phyloP scores from a whole-genome alignment of 2,113 vertebrate genomes.

The Felis catus region DNA sequence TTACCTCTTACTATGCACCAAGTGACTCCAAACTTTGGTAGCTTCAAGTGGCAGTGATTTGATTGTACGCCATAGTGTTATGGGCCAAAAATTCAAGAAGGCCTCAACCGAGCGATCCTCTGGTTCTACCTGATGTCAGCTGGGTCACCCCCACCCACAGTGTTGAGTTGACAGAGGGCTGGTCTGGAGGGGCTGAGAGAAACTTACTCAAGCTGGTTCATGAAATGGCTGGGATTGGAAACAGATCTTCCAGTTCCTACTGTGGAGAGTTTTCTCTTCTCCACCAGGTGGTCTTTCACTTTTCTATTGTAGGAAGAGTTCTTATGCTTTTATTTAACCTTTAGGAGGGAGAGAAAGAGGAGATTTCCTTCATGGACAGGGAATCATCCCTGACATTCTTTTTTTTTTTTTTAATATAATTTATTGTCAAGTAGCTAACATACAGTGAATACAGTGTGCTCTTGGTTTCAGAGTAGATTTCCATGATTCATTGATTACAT shows the following conservation, averaged over 20 bases:
- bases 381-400: neutral
- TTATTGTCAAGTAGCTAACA: too few species aligned
- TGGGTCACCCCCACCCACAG: rapidly evolving
- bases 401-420: too few species aligned
- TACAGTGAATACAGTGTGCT: too few species aligned
- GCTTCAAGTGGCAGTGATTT: neutral
- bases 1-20: neutral
- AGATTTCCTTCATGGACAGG: neutral
- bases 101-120: neutral
- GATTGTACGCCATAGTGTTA: neutral
- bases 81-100: neutral
- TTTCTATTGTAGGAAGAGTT: neutral
- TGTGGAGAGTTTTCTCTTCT: neutral
- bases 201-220: neutral
- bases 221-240: neutral
- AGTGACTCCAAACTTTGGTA: neutral
- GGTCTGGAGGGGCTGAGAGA: neutral
- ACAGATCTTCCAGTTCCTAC: neutral
- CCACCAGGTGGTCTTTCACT: neutral
- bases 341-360: neutral
- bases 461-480: too few species aligned
- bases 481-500: too few species aligned
- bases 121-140: neutral
- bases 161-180: neutral
- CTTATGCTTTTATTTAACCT: neutral